Evolutionary conservation across 1,140 invertebrate species (phyloP).

Genomic region (Drosophila trapezifrons): DNA sequence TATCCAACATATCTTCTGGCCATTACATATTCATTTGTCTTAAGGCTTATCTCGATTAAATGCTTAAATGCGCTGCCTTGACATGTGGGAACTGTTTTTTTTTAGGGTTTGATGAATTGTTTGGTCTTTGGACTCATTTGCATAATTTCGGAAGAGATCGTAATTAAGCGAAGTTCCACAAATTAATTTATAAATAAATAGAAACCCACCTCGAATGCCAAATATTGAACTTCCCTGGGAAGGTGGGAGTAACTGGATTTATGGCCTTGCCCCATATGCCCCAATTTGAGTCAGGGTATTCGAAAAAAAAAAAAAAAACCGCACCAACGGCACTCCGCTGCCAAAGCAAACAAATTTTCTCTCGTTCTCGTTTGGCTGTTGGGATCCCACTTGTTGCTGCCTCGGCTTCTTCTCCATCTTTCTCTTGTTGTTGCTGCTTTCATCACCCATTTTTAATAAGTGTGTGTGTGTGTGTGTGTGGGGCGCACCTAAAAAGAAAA

Average conservation of each 20-base stretch:
- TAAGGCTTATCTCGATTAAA: constrained; percentile 13
- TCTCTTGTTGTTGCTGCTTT: constrained; percentile 34
- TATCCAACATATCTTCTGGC: constrained; percentile 13
- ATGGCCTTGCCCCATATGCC: background rate
- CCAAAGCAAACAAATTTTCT: constrained; percentile 69
- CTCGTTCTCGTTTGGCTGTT: constrained; percentile 46
- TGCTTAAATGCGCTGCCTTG: constrained; percentile 17
- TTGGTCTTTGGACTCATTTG: constrained; percentile 8
- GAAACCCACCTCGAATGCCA: background rate
- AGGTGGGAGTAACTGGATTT: background rate
- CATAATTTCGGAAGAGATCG: constrained; percentile 23
- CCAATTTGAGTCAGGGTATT: constrained; percentile 4
- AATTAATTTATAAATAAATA: background rate
- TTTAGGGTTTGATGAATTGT: background rate
- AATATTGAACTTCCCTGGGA: background rate
- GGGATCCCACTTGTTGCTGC: constrained; percentile 35
- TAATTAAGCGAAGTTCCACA: constrained; percentile 1
- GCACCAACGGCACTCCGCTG: constrained; percentile 34
- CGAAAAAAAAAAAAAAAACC: constrained; percentile 18
- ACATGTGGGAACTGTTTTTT: constrained; percentile 27
- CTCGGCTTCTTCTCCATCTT: constrained; percentile 25
- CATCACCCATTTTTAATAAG: constrained; percentile 42
- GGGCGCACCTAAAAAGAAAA: constrained; percentile 27
- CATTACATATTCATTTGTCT: constrained; percentile 11
- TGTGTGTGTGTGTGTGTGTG: constrained; percentile 16